Evolutionary conservation across 30 jellyfish, hydroid and myxozoan species (phyloP).

Genomic region (Nemopilema nomurai): DNA sequence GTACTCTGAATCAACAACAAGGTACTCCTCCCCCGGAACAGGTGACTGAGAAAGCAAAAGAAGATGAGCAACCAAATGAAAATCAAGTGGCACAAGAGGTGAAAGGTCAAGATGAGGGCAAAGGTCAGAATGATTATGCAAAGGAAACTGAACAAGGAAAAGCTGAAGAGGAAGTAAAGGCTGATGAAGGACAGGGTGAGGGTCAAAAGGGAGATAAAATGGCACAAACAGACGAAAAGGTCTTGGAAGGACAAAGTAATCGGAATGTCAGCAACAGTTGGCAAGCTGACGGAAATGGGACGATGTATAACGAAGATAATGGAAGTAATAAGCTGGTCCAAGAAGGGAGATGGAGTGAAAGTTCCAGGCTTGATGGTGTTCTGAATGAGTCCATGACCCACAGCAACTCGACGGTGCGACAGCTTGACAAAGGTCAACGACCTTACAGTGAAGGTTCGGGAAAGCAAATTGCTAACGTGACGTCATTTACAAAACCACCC

Average conservation of each 20-base stretch:
- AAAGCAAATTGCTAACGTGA: not conserved
- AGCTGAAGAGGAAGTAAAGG: not conserved
- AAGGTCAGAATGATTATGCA: not conserved
- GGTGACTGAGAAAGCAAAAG: not conserved
- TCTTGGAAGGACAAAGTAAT: not conserved
- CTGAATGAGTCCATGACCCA: constrained; percentile 36
- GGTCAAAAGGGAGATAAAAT: not conserved
- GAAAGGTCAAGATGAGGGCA: not conserved
- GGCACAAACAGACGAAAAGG: not conserved
- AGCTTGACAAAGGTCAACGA: not conserved
- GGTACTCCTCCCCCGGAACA: not conserved
- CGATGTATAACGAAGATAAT: not conserved
- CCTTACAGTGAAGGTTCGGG: not conserved
- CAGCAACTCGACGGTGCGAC: constrained; percentile 4
- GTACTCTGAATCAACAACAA: not conserved
- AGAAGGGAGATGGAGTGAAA: constrained; percentile 10
- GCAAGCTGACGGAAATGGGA: not conserved
- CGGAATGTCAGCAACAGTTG: not conserved
- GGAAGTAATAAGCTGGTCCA: not conserved
- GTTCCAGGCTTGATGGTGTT: constrained; percentile 22
- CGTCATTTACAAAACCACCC: constrained; percentile 43
- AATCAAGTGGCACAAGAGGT: not conserved
- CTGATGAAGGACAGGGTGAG: not conserved
- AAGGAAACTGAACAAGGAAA: not conserved
- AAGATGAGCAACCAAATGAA: not conserved